Conservation (phyloP, 2,888 invertebrate species). For the Tetragnatha montana region DNA sequence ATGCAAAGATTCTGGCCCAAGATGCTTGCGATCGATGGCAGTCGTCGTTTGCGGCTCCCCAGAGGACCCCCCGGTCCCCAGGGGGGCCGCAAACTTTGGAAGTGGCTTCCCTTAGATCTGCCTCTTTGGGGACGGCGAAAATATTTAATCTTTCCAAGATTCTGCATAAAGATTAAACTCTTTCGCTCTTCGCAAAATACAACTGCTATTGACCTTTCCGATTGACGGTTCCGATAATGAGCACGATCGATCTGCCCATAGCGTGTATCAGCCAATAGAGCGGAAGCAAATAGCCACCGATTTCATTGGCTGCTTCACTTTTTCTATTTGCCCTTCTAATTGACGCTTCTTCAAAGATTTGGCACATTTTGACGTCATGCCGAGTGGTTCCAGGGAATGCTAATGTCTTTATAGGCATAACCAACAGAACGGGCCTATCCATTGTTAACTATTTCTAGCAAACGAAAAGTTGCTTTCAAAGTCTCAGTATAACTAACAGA, state of each 20-base stretch:
- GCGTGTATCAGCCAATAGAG: neutral
- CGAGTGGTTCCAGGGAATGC: too few species aligned
- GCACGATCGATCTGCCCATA: neutral
- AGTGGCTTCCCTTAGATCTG: constrained; percentile 70
- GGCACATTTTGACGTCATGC: too few species aligned
- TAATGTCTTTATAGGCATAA: too few species aligned
- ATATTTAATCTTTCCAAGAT: constrained; percentile 67
- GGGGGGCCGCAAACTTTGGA: constrained; percentile 63
- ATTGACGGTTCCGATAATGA: constrained; percentile 29
- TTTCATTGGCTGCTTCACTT: neutral
- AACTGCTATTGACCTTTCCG: constrained; percentile 35
- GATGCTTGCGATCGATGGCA: constrained; percentile 65
- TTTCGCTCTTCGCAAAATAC: constrained; percentile 54
- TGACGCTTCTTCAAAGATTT: too few species aligned
- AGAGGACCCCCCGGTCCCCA: constrained; percentile 9
- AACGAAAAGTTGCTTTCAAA: too few species aligned
- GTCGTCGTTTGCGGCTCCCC: constrained; percentile 65
- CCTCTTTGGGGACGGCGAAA: constrained; percentile 55
- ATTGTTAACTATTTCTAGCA: too few species aligned
- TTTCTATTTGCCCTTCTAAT: too few species aligned
- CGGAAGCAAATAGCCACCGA: neutral
- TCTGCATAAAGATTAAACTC: constrained; percentile 63
- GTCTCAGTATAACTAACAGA: too few species aligned
- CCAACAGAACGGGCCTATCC: too few species aligned
- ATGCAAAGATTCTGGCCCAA: constrained; percentile 67